These are phyloP conservation scores for Mixornis gularis DNA, from an alignment of 2,113 vertebrate species.

Conservation along the genomic window DNA sequence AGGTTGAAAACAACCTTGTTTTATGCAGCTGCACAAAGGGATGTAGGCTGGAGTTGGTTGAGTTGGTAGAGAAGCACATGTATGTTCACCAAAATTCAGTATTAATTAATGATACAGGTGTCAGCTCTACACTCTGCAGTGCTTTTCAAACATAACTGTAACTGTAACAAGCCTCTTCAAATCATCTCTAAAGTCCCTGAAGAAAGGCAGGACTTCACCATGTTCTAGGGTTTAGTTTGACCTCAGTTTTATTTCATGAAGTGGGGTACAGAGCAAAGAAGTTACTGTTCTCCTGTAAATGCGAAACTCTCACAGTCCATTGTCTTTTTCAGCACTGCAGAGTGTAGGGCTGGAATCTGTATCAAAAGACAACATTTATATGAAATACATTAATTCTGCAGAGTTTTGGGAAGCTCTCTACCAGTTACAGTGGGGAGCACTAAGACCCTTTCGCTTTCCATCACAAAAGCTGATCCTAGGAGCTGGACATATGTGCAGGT, in stretches of 20 bases:
- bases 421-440: background rate
- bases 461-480: background rate
- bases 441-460: background rate
- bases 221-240: background rate
- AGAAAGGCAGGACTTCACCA: background rate
- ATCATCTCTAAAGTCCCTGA: background rate
- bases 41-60: background rate
- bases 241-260: background rate
- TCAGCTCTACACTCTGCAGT: background rate
- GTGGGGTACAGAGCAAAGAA: background rate
- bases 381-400: background rate
- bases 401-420: background rate
- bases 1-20: background rate
- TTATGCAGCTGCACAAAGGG: background rate
- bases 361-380: background rate
- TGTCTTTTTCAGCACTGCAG: background rate
- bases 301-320: background rate
- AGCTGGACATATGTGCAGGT: background rate
- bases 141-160: background rate
- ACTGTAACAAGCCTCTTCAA: background rate
- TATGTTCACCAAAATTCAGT: background rate
- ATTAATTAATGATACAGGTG: background rate
- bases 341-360: background rate
- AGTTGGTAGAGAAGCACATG: background rate
- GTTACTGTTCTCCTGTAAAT: background rate